phyloP scores from a whole-genome alignment of 2,797 vertebrate genomes.

The Parauchenoglanis ngamensis region DNA sequence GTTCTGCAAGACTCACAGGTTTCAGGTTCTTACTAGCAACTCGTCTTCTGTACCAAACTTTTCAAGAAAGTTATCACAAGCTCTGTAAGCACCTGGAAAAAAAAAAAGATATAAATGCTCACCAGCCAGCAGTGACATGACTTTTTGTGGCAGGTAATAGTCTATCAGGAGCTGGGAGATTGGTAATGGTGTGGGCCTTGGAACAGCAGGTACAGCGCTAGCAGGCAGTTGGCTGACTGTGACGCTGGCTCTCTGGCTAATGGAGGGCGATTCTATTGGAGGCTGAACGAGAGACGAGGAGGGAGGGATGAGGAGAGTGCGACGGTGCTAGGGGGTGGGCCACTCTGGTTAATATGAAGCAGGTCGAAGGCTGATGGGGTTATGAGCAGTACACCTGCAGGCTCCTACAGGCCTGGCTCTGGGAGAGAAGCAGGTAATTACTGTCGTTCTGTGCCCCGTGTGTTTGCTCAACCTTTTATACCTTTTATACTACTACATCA shows the following conservation, averaged over 20 bases:
- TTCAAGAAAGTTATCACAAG: conserved; percentile 2
- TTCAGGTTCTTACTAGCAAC: not conserved
- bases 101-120: conserved; percentile 20
- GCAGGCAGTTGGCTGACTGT: conserved; percentile 45
- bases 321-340: conserved; percentile 51
- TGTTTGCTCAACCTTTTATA: conserved; percentile 50
- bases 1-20: not conserved
- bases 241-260: conserved; percentile 43
- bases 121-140: conserved; percentile 19
- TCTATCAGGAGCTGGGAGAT: conserved; percentile 53
- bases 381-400: conserved; percentile 44
- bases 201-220: conserved; percentile 39
- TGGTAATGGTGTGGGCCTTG: conserved; percentile 41
- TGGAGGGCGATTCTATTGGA: conserved; percentile 45
- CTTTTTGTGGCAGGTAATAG: conserved; percentile 44
- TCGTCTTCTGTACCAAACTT: not conserved
- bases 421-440: conserved; percentile 55
- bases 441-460: conserved; percentile 35
- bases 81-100: not conserved
- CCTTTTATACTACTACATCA: conserved; percentile 36
- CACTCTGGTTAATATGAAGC: conserved; percentile 60
- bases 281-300: not conserved
- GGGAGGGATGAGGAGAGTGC: not conserved
- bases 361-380: conserved; percentile 50
- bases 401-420: conserved; percentile 38